Conservation (phyloP, 2,113 vertebrate species). For the Lycaon pictus region DNA sequence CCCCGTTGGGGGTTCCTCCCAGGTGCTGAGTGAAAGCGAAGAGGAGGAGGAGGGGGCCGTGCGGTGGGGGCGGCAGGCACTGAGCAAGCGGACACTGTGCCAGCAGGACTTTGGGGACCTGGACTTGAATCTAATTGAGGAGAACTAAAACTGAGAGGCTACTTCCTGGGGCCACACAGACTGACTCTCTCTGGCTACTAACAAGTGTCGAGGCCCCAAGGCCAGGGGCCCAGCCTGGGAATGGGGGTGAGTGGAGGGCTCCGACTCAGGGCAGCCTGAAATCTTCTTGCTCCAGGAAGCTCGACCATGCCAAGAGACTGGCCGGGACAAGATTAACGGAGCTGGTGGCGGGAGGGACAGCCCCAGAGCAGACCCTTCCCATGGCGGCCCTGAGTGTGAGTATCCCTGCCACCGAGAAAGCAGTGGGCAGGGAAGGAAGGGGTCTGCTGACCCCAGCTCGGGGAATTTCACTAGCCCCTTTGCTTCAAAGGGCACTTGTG, state of each 20-base stretch:
- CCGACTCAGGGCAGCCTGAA: conserved; percentile 82
- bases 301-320: conserved; percentile 80
- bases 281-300: conserved; percentile 79
- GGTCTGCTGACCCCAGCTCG: conserved; percentile 80
- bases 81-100: conserved; percentile 89
- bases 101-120: conserved; percentile 92
- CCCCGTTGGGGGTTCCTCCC: conserved; percentile 88
- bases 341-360: conserved; percentile 81
- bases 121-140: conserved; percentile 92
- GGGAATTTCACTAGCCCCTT: conserved; percentile 84
- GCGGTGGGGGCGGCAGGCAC: conserved; percentile 80
- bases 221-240: conserved; percentile 69
- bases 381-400: conserved; percentile 82
- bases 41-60: conserved; percentile 86
- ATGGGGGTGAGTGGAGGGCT: conserved; percentile 82
- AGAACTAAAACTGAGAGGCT: conserved; percentile 88
- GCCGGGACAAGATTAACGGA: conserved; percentile 82
- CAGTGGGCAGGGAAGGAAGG: conserved; percentile 80
- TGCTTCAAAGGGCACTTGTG: conserved; percentile 84
- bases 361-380: conserved; percentile 78
- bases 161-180: conserved; percentile 81
- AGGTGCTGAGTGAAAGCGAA: conserved; percentile 93
- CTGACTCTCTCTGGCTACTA: conserved; percentile 83
- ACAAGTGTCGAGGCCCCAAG: conserved; percentile 80
- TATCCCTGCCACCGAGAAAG: conserved; percentile 79